Conservation (phyloP, 2,888 invertebrate genomes). For the Apomyelois bistriatella region DNA sequence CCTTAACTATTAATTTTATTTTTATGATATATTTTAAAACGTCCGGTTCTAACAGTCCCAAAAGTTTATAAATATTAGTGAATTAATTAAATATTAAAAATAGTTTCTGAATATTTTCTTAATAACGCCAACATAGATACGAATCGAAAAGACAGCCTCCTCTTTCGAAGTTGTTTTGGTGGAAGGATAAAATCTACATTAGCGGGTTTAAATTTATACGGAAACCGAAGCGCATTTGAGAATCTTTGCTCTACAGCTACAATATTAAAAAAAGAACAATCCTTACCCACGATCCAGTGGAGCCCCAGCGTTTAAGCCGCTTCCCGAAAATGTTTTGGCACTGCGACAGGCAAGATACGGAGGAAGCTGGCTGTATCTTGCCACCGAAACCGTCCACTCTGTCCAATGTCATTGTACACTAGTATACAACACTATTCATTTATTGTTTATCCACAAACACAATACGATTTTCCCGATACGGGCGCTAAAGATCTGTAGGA, state of each 20-base stretch:
- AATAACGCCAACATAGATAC: too few species aligned
- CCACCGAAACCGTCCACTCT: conserved; percentile 68
- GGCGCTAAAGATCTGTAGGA: background rate
- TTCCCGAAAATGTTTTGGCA: conserved; percentile 84
- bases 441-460: conserved; percentile 10
- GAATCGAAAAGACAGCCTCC: background rate
- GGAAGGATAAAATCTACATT: too few species aligned
- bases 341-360: conserved; percentile 75
- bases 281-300: conserved; percentile 88
- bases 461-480: background rate
- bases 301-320: conserved; percentile 85
- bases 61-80: too few species aligned
- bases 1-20: too few species aligned
- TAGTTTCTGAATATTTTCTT: too few species aligned
- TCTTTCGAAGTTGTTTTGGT: too few species aligned
- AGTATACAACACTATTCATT: conserved; percentile 25
- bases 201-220: too few species aligned
- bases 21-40: too few species aligned
- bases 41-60: too few species aligned
- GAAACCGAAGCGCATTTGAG: too few species aligned
- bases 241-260: background rate
- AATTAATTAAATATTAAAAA: too few species aligned
- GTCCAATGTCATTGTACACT: conserved; percentile 72
- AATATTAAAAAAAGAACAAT: background rate
- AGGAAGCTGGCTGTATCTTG: conserved; percentile 73